A percentile compares a stretch with the other conserved stretches of the same genome.
Evolutionary conservation across 1,140 invertebrate genomes (phyloP).

Genomic region (Brachionus angularis): DNA sequence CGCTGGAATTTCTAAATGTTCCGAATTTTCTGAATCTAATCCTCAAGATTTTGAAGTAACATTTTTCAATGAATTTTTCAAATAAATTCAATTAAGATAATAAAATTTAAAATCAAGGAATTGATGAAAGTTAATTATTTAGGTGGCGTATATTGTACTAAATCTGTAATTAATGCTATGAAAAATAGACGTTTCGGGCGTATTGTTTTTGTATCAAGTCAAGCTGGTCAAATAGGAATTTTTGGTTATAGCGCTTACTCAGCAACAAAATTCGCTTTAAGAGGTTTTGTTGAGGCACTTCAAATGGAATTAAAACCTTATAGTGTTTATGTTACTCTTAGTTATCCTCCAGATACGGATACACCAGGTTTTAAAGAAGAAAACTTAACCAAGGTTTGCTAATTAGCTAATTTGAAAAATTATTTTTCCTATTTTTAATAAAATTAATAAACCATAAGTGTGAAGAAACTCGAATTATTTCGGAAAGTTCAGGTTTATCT

Average conservation of each 20-base stretch:
- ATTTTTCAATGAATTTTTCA: neutral
- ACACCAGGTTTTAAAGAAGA: constrained; percentile 88
- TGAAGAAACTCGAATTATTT: constrained; percentile 37
- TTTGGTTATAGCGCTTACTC: constrained; percentile 88
- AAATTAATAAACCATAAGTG: constrained; percentile 62
- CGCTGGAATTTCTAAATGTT: constrained; percentile 33
- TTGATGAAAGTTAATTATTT: constrained; percentile 43
- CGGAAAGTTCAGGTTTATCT: constrained; percentile 65
- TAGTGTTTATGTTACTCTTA: constrained; percentile 75
- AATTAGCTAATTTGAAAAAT: no score
- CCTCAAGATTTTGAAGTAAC: constrained; percentile 34
- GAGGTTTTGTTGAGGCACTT: constrained; percentile 85
- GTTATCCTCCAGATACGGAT: constrained; percentile 90
- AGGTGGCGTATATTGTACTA: constrained; percentile 39
- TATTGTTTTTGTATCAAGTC: constrained; percentile 72
- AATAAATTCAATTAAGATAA: neutral
- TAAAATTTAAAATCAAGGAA: neutral
- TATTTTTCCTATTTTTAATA: no score
- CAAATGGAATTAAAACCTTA: constrained; percentile 73
- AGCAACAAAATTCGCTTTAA: constrained; percentile 84
- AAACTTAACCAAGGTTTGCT: constrained; percentile 68
- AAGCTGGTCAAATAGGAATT: constrained; percentile 81
- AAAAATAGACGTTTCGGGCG: constrained; percentile 47
- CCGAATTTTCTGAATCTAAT: constrained; percentile 14
- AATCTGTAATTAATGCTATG: constrained; percentile 31